Evolutionary conservation across 2,113 vertebrate genomes (phyloP).

Genomic region (Shinisaurus crocodilurus): DNA sequence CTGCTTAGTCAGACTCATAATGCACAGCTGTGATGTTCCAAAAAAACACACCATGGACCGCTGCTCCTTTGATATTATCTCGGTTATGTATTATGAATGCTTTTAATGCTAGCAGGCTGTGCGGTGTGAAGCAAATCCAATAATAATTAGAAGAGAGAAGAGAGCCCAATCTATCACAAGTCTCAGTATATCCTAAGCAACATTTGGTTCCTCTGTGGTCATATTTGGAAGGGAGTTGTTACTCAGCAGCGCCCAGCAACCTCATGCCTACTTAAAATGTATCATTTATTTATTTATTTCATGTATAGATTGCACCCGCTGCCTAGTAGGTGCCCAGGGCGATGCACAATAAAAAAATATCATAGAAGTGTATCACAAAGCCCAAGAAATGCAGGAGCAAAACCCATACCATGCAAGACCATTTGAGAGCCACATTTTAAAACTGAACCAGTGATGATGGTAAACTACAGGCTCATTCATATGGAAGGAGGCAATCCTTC

Average conservation of each 20-base stretch:
- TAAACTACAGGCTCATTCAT: too few species aligned
- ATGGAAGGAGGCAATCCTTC: too few species aligned
- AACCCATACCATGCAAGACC: not conserved
- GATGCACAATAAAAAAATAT: not conserved
- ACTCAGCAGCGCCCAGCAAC: not conserved
- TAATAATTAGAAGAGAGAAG: constrained; percentile 33
- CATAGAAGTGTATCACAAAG: not conserved
- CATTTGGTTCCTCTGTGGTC: not conserved
- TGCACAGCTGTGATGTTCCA: constrained; percentile 21
- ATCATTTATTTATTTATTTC: too few species aligned
- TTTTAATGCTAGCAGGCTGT: not conserved
- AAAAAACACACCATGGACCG: not conserved
- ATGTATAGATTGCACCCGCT: not conserved
- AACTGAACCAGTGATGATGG: too few species aligned
- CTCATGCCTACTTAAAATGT: too few species aligned
- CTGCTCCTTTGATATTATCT: constrained; percentile 22
- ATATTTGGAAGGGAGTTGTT: not conserved
- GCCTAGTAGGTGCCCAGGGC: not conserved
- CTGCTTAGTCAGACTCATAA: not conserved
- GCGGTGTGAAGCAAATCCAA: not conserved
- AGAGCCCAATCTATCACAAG: constrained; percentile 26
- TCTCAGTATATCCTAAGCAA: not conserved
- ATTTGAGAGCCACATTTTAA: not conserved
- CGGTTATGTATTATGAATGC: constrained; percentile 12
- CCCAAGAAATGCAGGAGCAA: not conserved